Percentiles rank a stretch among this genome's conserved stretches.
Evolutionary conservation across 2,797 vertebrate species (phyloP).

Genomic region (Xiphorhynchus erythropygius): DNA sequence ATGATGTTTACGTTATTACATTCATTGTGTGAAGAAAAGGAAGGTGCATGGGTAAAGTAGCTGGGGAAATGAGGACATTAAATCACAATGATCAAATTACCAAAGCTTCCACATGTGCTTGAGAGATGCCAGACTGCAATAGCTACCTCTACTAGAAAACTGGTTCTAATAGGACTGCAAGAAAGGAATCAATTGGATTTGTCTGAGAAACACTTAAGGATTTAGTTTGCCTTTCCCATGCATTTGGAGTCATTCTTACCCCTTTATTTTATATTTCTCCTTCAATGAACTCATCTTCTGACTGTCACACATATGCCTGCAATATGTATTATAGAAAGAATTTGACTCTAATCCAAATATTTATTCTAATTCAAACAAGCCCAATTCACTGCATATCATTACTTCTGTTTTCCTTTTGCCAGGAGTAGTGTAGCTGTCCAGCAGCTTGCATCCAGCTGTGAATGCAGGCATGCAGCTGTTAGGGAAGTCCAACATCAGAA

Average conservation of each 20-base stretch:
- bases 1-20: background rate
- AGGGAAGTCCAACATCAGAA: background rate
- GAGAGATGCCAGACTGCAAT: background rate
- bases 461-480: background rate
- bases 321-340: conserved; percentile 24
- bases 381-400: conserved; percentile 14
- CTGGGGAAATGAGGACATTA: background rate
- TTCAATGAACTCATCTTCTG: background rate
- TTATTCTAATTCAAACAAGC: conserved; percentile 61
- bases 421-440: conserved; percentile 3
- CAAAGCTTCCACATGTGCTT: background rate
- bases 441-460: conserved; percentile 43
- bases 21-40: background rate
- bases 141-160: background rate
- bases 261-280: background rate
- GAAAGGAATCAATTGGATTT: background rate
- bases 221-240: background rate
- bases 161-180: background rate
- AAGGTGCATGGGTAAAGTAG: background rate
- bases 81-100: background rate
- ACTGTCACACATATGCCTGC: background rate
- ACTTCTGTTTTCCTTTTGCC: conserved; percentile 17
- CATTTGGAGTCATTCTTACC: background rate
- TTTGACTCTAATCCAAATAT: conserved; percentile 60
- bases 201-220: background rate